Evolutionary conservation across 2,797 vertebrate species (phyloP), one percentile per base, ranked within the genome.

Genomic region (Enteromius unitaeniatus): DNA sequence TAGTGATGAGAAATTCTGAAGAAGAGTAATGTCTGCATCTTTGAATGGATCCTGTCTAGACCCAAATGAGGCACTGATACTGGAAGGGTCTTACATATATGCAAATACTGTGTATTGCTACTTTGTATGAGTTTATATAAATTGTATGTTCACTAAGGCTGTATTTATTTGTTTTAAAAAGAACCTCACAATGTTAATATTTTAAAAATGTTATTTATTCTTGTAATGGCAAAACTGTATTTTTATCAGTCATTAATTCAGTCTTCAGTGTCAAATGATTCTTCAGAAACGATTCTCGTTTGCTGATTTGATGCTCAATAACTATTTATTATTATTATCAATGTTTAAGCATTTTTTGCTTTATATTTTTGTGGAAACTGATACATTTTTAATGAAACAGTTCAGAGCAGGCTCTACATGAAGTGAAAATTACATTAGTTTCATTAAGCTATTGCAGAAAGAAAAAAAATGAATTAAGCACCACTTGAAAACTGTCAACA

Each of bases 11-110:
- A 53, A 55, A 85, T 81, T 81, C 78, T 89, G 78, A 88, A 82
- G 74, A 87, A 89, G 85, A 88, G 69, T 78, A 73, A 90, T 88
- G 86, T 83, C 64, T 58, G 14, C 60, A 75, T 69, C 28, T 68
- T 60, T 84, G 85, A 89, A 88, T 77, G 72, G 70, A 42, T 28
- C 60, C 51, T 86, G 58, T 78, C 74, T 68, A 37, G 49, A 58
- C 47, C 2, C 26, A 74, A 53, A 40, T 58, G 31, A 58, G 62
- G 67, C 14, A 62, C 51, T 23, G 80, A 84, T 21, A 86, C 47
- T 67, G 58, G 31, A 40, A n/a, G 19, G 15, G 14, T 34, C 31
- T 65, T 31, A 5, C 26, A 51, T 49, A 74, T 51, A 28, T 47
- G 11, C 40, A 70, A 17, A 70, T 51, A 73, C 47, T 31, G 17